A percentile compares a stretch with the other conserved stretches of the same genome.
phyloP scores from a whole-genome alignment of 2,888 invertebrate genomes.

The Chrysolina americana region DNA sequence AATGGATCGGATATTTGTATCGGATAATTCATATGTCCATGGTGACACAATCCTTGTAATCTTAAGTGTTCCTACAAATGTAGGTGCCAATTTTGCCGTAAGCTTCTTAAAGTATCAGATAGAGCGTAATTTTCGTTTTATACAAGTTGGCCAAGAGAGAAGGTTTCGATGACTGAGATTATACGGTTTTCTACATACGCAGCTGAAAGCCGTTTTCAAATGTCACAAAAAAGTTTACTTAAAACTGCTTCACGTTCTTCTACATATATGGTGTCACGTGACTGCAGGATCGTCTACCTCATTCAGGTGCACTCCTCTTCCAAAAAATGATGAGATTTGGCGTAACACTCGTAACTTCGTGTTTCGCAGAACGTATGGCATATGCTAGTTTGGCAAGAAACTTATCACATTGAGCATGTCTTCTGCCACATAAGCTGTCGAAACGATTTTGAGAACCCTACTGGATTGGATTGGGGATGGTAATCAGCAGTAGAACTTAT shows the following conservation, averaged over 20 bases:
- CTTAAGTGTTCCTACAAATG: not conserved
- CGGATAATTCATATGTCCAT: not conserved
- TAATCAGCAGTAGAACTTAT: not conserved
- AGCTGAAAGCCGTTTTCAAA: not conserved
- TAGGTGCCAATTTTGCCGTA: not conserved
- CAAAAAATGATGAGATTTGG: not conserved
- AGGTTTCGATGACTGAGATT: not conserved
- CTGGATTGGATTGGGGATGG: not conserved
- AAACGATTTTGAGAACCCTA: not conserved
- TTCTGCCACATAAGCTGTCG: not conserved
- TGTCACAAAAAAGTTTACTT: not conserved
- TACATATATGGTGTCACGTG: not conserved
- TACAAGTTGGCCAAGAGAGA: not conserved
- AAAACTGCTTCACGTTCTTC: not conserved
- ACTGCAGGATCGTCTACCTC: not conserved
- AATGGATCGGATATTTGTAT: not conserved
- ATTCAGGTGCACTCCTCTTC: not conserved
- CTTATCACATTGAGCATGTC: not conserved
- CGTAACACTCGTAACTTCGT: not conserved
- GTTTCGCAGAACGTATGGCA: not conserved
- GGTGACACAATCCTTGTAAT: not conserved
- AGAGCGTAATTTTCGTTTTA: not conserved
- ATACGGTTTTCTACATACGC: not conserved
- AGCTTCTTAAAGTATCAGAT: not conserved
- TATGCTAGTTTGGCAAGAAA: not conserved